A percentile compares a stretch with the other conserved stretches of the same genome.
Evolutionary conservation across 1,140 invertebrate genomes (phyloP).

Genomic region (Eriocheir sinensis): DNA sequence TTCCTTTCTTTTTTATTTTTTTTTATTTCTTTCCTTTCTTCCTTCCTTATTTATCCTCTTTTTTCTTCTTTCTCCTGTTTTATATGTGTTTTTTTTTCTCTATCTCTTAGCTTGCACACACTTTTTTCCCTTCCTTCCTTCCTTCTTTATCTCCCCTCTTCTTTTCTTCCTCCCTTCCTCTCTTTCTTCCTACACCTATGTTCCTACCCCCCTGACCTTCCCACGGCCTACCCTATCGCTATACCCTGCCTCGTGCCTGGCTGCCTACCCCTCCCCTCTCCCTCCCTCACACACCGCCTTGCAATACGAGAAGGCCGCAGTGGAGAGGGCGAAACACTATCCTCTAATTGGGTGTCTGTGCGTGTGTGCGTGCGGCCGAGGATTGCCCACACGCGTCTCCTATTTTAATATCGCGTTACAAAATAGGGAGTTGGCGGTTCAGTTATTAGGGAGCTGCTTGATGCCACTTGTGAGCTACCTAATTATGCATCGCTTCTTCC

Average conservation of each 20-base stretch:
- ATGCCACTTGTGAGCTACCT: too few species aligned
- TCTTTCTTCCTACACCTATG: too few species aligned
- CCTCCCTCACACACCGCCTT: background rate
- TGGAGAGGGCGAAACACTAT: background rate
- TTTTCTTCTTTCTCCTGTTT: background rate
- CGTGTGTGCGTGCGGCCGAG: background rate
- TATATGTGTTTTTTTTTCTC: background rate
- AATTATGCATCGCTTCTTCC: too few species aligned
- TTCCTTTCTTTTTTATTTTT: too few species aligned
- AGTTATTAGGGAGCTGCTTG: background rate
- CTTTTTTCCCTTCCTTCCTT: too few species aligned
- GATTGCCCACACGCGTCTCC: background rate
- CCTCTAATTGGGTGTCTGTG: too few species aligned
- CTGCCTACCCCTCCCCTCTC: background rate
- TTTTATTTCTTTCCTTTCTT: too few species aligned
- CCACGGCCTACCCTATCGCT: too few species aligned
- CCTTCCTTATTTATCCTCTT: background rate
- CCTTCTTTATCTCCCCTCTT: too few species aligned
- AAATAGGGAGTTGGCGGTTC: background rate
- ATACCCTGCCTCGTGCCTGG: background rate
- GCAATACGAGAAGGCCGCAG: background rate
- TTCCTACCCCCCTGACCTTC: too few species aligned
- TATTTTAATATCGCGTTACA: slow-evolving; percentile 15
- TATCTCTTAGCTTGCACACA: too few species aligned
- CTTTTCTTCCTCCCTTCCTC: too few species aligned